A percentile compares a stretch with the other conserved stretches of the same genome.
phyloP scores from a whole-genome alignment of 1,140 invertebrate species.

The Drosophila melanogaster region Release_6_plus_ISO1_MT NC_004354.4:20431001-20431500 shows the following conservation, averaged over 20 bases:
- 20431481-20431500: conserved; percentile 85
- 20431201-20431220: conserved; percentile 90
- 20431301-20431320: conserved; percentile 87
- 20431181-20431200: conserved; percentile 92
- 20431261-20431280: conserved; percentile 98
- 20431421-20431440: conserved; percentile 94
- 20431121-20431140: not conserved
- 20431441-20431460: conserved; percentile 93
- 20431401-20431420: conserved; percentile 96
- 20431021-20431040: conserved; percentile 97
- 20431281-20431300: conserved; percentile 93
- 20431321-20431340: conserved; percentile 93
- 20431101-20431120: conserved; percentile 48
- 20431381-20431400: conserved; percentile 89
- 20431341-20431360: conserved; percentile 95
- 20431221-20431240: conserved; percentile 94
- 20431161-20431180: conserved; percentile 95
- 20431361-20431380: conserved; percentile 89
- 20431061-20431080: conserved; percentile 89
- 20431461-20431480: conserved; percentile 88
- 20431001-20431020: conserved; percentile 88
- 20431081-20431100: conserved; percentile 88
- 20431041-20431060: conserved; percentile 96
- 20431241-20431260: conserved; percentile 98
- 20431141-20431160: conserved; percentile 75